Evolutionary conservation across 2,888 invertebrate species (phyloP), one percentile per base, ranked within the genome.

Genomic region (Ditula angustiorana): DNA sequence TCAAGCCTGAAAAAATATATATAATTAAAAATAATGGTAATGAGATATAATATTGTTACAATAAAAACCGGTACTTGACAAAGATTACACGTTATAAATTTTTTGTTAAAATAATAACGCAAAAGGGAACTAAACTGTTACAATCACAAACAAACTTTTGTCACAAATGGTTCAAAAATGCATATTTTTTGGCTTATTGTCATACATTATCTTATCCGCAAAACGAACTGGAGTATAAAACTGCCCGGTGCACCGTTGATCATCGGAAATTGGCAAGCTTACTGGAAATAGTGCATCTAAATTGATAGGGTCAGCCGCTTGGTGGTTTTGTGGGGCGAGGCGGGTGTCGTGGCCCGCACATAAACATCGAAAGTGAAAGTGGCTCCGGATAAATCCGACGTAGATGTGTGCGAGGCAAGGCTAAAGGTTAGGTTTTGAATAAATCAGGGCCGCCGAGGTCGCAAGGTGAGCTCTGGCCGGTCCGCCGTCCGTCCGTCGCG

Each of bases 401-500:
- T 73, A 69, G 66, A 75, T 73, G 73, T 77, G 75, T 76, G 74
- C 70, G 73, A 69, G 67, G 68, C 72, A 74, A 73, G 62, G 61
- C 62, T 47, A 64, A 65, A 68, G 80, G 79, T 78, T 80, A 75
- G 72, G 77, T 75, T 83, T 81, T 85, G 85, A 85, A 85, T 85
- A 86, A 84, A 85, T 85, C 81, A 82, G 78, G 49, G 66, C 73
- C 71, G 73, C 60, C 44, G 73, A 80, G 81, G 79, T 79, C 78
- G 74, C 77, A 76, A 80, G 81, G 83, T 82, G 78, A 78, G 74
- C 67, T 50, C 61, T 55, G 68, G 64, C 65, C 63, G 66, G 63
- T 70, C 66, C 64, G 44, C 58, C 59, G 65, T 46, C 67, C 70
- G 67, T 41, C 73, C 74, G 66, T 66, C 71, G 76, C 71, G 77